Conservation (phyloP, 2,113 vertebrate genomes). For the Dromaius novaehollandiae region DNA sequence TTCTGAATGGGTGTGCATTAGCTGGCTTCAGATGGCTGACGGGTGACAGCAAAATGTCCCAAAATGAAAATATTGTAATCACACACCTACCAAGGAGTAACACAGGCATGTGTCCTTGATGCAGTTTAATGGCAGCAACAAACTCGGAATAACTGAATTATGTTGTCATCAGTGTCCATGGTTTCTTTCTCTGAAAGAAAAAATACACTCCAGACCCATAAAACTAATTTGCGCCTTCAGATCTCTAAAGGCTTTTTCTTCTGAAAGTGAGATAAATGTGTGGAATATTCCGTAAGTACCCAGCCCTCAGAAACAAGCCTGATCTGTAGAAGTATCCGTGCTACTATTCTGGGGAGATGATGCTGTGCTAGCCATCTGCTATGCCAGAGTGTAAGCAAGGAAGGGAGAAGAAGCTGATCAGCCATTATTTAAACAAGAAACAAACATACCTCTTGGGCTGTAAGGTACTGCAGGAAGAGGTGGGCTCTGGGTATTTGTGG, state of each 20-base stretch:
- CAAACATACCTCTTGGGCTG: neutral
- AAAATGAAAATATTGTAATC: neutral
- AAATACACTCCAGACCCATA: constrained; percentile 1
- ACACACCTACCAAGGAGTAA: neutral
- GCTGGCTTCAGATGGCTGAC: neutral
- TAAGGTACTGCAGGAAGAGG: neutral
- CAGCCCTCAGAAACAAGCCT: neutral
- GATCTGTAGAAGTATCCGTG: neutral
- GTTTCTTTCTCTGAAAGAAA: constrained; percentile 26
- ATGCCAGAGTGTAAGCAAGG: neutral
- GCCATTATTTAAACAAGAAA: neutral
- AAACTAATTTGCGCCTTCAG: neutral
- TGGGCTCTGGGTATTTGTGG: neutral
- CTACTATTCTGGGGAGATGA: neutral
- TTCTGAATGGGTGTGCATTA: neutral
- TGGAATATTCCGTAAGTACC: neutral
- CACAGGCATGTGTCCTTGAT: neutral
- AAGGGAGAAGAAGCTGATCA: neutral
- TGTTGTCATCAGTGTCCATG: accelerated
- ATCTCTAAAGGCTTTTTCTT: neutral
- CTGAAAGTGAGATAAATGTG: constrained; percentile 28
- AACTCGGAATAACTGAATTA: neutral
- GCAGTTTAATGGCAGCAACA: neutral
- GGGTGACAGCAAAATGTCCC: constrained; percentile 6
- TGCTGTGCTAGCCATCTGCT: neutral